phyloP scores from a whole-genome alignment of 2,113 vertebrate genomes.

The Chloropsis cyanopogon region DNA sequence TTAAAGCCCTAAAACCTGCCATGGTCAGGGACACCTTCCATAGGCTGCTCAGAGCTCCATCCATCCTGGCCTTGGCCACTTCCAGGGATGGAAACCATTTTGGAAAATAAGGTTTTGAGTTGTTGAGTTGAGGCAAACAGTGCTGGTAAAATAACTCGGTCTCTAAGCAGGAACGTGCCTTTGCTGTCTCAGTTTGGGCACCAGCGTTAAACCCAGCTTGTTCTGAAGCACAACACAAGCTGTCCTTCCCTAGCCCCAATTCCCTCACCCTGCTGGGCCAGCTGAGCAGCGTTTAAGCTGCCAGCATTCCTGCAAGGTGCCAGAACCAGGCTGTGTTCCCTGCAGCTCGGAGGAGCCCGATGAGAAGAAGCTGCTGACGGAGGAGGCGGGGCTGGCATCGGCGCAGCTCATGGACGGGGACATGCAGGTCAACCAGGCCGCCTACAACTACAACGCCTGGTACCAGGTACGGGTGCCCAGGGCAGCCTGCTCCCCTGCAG shows the following conservation, averaged over 20 bases:
- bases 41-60: not conserved
- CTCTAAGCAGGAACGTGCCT: accelerated
- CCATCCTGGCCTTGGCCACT: not conserved
- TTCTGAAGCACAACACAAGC: accelerated
- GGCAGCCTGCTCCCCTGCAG: accelerated
- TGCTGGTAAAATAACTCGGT: not conserved
- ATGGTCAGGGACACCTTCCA: not conserved
- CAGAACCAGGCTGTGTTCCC: not conserved
- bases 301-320: accelerated
- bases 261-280: accelerated
- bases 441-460: constrained; percentile 95
- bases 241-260: accelerated
- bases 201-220: not conserved
- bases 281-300: accelerated
- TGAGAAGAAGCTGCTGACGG: constrained; percentile 85
- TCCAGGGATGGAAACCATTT: not conserved
- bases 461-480: constrained; percentile 75
- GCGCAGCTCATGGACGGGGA: constrained; percentile 80
- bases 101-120: not conserved
- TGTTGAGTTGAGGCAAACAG: not conserved
- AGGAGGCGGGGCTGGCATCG: constrained; percentile 74
- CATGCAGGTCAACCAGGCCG: constrained; percentile 84
- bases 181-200: not conserved
- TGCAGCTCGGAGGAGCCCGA: constrained; percentile 85
- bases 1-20: not conserved